phyloP scores from a whole-genome alignment of 1,140 invertebrate genomes.

The Calosoma granatense region DNA sequence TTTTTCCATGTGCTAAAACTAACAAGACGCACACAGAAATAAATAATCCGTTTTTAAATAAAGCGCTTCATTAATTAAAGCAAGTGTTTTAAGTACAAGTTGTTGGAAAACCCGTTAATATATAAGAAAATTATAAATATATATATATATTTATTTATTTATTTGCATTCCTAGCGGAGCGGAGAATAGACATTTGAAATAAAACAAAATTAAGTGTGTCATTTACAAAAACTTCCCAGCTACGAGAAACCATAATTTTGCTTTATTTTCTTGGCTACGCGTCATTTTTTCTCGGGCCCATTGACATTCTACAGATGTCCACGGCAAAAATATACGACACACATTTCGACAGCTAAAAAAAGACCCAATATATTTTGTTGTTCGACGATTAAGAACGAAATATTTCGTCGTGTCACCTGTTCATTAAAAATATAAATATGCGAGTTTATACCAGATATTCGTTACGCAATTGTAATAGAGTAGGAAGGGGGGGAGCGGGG shows the following conservation, averaged over 20 bases:
- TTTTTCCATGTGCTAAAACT: too few relatives aligned
- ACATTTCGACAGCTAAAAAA: slow-evolving; percentile 8
- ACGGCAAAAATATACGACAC: slow-evolving; percentile 6
- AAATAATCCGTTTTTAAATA: too few relatives aligned
- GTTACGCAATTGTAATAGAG: too few relatives aligned
- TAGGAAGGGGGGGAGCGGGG: too few relatives aligned
- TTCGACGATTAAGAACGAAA: slow-evolving; percentile 7
- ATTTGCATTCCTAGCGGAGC: not conserved
- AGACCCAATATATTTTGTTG: slow-evolving; percentile 5
- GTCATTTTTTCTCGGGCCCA: not conserved
- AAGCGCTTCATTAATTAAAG: too few relatives aligned
- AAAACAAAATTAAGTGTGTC: not conserved
- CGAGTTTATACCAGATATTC: too few relatives aligned
- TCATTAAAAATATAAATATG: slow-evolving; percentile 9
- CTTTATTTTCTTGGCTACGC: not conserved
- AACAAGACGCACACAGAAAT: too few relatives aligned
- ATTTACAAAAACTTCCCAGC: not conserved
- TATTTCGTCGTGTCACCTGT: not conserved
- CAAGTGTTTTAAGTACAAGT: too few relatives aligned
- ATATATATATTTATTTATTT: not conserved
- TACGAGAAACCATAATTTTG: not conserved
- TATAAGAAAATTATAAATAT: not conserved
- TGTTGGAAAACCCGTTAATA: too few relatives aligned
- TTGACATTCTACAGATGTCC: slow-evolving; percentile 3
- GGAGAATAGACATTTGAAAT: not conserved